Percentiles rank a stretch among this genome's conserved stretches.
Conservation (phyloP, 2,888 invertebrate genomes). For the Drosophila mercatorum region DNA sequence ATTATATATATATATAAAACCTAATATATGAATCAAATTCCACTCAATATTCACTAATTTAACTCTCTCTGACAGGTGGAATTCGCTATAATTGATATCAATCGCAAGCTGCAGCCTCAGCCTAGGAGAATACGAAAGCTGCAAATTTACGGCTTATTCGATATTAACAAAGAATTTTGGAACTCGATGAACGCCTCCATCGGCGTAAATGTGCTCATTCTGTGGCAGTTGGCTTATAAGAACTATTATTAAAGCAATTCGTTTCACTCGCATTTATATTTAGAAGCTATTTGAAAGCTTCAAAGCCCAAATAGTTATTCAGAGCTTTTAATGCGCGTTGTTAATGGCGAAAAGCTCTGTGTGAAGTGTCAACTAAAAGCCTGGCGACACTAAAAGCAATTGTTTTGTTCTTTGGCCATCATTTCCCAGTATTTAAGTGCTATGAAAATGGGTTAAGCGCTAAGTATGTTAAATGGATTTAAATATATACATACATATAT, state of each 20-base stretch:
- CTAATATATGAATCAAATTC: too few relatives aligned
- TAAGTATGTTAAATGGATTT: background rate
- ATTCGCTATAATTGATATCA: constrained; percentile 45
- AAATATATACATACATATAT: background rate
- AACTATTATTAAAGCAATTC: constrained; percentile 28
- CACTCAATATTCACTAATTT: background rate
- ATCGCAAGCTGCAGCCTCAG: constrained; percentile 37
- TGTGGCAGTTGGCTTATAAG: constrained; percentile 64
- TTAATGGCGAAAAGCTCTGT: background rate
- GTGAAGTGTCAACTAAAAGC: background rate
- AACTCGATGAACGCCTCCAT: constrained; percentile 37
- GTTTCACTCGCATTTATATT: background rate
- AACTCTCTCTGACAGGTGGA: constrained; percentile 50
- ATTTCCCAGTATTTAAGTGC: constrained; percentile 12
- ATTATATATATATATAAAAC: too few relatives aligned
- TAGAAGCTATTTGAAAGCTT: constrained; percentile 6
- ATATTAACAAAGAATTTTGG: constrained; percentile 36
- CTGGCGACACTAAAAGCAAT: background rate
- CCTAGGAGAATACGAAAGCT: constrained; percentile 39
- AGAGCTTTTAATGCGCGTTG: background rate
- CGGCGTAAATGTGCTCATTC: constrained; percentile 42
- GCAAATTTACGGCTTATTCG: constrained; percentile 58
- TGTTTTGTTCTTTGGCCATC: background rate
- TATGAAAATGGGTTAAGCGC: background rate
- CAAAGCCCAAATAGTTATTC: too few relatives aligned